Evolutionary conservation across 2,113 vertebrate species (phyloP).

Genomic region (Nesoenas mayeri): DNA sequence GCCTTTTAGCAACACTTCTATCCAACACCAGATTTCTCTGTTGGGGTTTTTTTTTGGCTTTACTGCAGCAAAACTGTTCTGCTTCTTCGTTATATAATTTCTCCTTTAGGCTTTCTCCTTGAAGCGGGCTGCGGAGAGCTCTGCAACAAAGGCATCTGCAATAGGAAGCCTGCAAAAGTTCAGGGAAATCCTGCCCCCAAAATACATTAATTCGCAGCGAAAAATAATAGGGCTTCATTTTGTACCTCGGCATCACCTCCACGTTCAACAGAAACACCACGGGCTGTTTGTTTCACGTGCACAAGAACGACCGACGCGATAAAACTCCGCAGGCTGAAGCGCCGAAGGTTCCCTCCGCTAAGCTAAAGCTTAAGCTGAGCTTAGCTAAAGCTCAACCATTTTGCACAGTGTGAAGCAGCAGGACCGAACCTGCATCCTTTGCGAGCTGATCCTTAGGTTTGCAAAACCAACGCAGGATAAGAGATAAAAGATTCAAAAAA

Average conservation of each 20-base stretch:
- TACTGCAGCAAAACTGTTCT: background rate
- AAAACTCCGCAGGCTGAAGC: background rate
- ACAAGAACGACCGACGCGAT: rapidly evolving
- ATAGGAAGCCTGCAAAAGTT: background rate
- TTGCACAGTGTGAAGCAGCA: background rate
- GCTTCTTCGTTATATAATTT: background rate
- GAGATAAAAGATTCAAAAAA: background rate
- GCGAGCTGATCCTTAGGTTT: background rate
- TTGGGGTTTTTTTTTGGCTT: background rate
- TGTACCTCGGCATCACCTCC: background rate
- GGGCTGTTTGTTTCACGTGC: rapidly evolving
- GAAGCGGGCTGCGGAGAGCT: background rate
- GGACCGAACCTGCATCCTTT: background rate
- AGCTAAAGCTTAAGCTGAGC: background rate
- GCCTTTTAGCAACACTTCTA: background rate
- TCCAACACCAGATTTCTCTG: background rate
- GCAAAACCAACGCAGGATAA: background rate
- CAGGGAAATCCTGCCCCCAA: background rate
- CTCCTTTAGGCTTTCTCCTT: conserved; percentile 2
- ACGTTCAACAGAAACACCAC: background rate
- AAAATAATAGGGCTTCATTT: background rate
- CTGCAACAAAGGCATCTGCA: background rate
- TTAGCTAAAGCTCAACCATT: background rate
- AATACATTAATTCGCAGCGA: background rate
- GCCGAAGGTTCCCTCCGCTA: too few species aligned